Percentiles rank a stretch among this genome's conserved stretches.
phyloP scores from a whole-genome alignment of 2,113 vertebrate genomes.

The Xiphophorus hellerii region DNA sequence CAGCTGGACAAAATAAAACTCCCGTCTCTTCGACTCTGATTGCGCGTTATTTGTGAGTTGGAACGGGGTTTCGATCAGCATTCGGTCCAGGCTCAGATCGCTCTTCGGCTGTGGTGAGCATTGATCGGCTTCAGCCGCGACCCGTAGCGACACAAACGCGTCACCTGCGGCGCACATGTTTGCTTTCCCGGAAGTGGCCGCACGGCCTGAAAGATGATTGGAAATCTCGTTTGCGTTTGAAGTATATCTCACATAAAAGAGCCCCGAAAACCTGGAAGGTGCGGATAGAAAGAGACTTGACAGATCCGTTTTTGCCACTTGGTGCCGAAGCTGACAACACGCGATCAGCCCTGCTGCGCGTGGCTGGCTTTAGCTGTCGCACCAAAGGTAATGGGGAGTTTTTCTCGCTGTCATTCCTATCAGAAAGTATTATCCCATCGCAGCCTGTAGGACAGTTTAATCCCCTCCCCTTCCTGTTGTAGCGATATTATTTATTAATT shows the following conservation, averaged over 20 bases:
- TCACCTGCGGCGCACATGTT: not conserved
- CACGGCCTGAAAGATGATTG: not conserved
- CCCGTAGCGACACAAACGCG: not conserved
- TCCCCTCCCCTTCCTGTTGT: not conserved
- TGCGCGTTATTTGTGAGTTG: not conserved
- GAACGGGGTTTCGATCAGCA: not conserved
- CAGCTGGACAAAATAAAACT: not conserved
- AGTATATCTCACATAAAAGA: not conserved
- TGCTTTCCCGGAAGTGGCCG: not conserved
- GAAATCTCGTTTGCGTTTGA: not conserved
- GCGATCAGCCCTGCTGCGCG: not conserved
- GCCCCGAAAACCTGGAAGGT: not conserved
- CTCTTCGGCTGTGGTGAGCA: not conserved
- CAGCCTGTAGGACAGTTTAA: not conserved
- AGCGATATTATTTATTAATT: not conserved
- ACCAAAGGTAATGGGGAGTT: not conserved
- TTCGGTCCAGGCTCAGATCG: not conserved
- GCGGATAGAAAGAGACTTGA: constrained; percentile 11
- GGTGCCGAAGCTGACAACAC: constrained; percentile 1
- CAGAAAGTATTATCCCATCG: not conserved
- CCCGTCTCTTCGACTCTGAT: too few relatives aligned
- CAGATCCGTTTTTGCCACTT: constrained; percentile 4
- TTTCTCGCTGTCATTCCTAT: not conserved
- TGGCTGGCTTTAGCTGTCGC: not conserved
- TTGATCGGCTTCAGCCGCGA: constrained; percentile 4